A percentile compares a stretch with the other conserved stretches of the same genome.
Evolutionary conservation across 2,888 invertebrate species (phyloP).

Genomic region (Apamea anceps): DNA sequence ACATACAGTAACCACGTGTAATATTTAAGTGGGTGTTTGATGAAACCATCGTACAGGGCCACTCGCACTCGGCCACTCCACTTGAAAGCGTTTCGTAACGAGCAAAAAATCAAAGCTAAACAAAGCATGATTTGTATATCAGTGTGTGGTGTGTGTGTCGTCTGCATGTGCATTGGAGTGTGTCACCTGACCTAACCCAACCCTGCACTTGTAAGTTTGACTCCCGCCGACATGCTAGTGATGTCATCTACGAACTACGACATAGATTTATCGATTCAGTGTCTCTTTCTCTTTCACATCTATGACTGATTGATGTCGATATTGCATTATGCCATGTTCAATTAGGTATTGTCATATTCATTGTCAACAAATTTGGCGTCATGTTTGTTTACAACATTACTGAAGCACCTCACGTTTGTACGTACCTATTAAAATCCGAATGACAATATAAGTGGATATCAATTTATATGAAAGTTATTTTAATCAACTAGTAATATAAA

Average conservation of each 20-base stretch:
- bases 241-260: constrained; percentile 58
- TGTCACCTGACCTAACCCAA: constrained; percentile 89
- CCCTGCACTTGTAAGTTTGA: constrained; percentile 84
- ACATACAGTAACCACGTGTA: constrained; percentile 43
- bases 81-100: constrained; percentile 61
- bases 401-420: constrained; percentile 26
- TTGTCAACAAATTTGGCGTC: constrained; percentile 24
- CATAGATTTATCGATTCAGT: constrained; percentile 66
- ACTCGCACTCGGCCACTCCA: constrained; percentile 61
- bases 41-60: constrained; percentile 47
- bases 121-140: constrained; percentile 65
- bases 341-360: constrained; percentile 13
- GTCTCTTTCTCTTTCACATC: background rate
- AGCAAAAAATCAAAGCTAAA: constrained; percentile 66
- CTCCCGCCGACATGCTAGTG: constrained; percentile 79
- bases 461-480: constrained; percentile 16
- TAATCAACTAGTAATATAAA: constrained; percentile 42
- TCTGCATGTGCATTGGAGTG: constrained; percentile 80
- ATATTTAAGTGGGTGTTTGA: constrained; percentile 50
- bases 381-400: constrained; percentile 40
- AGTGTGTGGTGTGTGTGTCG: constrained; percentile 60
- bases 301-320: constrained; percentile 14
- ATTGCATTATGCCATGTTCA: constrained; percentile 38
- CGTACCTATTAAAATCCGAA: constrained; percentile 14
- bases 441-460: constrained; percentile 12